phyloP scores from a whole-genome alignment of 2,113 vertebrate species.

The Ibidorhyncha struthersii region DNA sequence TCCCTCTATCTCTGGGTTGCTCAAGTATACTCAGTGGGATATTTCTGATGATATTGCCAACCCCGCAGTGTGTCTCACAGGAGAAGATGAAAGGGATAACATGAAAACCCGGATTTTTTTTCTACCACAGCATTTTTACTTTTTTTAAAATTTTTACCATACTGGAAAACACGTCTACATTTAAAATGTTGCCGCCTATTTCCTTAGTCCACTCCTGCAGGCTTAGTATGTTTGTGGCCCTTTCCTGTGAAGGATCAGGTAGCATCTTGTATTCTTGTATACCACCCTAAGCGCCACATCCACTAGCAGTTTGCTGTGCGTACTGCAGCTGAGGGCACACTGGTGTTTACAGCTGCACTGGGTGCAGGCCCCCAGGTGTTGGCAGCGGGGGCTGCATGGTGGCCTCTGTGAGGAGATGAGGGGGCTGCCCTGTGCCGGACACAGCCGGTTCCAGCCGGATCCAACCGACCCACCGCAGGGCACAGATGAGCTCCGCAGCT shows the following conservation, averaged over 20 bases:
- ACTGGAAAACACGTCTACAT: neutral
- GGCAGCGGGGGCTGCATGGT: too few species aligned
- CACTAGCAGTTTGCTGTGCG: fast-evolving
- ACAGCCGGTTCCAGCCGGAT: fast-evolving
- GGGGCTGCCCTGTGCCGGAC: fast-evolving
- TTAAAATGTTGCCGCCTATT: neutral
- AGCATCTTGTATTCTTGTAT: neutral
- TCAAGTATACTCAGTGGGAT: neutral
- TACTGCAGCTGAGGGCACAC: too few species aligned
- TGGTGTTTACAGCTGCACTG: neutral
- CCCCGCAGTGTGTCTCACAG: neutral
- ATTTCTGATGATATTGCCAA: neutral
- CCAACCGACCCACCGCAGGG: fast-evolving
- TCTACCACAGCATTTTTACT: neutral
- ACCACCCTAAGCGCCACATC: neutral
- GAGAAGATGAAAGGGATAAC: neutral
- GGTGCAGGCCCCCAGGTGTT: neutral
- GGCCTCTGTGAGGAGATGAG: neutral
- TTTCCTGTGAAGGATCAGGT: neutral
- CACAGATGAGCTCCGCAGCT: fast-evolving
- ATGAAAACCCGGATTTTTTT: neutral
- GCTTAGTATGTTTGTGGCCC: neutral
- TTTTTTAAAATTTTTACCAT: neutral
- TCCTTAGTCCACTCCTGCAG: neutral
- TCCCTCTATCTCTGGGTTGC: neutral